phyloP scores from a whole-genome alignment of 1,140 invertebrate species.

The Sinella curviseta region DNA sequence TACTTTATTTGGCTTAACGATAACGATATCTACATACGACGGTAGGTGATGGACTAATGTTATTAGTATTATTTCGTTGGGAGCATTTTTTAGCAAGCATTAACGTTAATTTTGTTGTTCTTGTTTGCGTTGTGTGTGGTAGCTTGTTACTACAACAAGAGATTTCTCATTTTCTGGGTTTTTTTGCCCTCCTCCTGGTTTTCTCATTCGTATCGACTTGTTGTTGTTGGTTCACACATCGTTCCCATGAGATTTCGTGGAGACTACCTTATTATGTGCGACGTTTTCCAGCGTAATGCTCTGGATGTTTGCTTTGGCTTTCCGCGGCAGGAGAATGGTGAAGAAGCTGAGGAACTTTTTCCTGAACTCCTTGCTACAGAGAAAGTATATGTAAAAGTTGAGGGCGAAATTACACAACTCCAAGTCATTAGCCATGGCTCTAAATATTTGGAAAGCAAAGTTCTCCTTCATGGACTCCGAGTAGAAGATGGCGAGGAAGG shows the following conservation, averaged over 20 bases:
- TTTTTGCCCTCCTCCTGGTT: too few species aligned
- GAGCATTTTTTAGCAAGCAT: too few species aligned
- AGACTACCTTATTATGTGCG: not conserved
- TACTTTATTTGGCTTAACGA: too few species aligned
- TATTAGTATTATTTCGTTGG: too few species aligned
- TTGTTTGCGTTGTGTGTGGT: too few species aligned
- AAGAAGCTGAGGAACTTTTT: slow-evolving; percentile 52
- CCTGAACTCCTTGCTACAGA: slow-evolving; percentile 56
- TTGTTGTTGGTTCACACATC: not conserved
- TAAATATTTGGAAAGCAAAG: slow-evolving; percentile 54
- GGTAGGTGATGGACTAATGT: too few species aligned
- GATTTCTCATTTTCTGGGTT: too few species aligned
- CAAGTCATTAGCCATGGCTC: slow-evolving; percentile 54
- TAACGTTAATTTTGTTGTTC: too few species aligned
- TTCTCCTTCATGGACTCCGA: slow-evolving; percentile 49
- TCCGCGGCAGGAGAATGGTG: slow-evolving; percentile 34
- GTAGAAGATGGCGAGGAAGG: slow-evolving; percentile 54
- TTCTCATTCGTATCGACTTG: not conserved
- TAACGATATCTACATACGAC: too few species aligned
- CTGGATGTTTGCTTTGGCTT: slow-evolving; percentile 17
- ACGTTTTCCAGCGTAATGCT: slow-evolving; percentile 20
- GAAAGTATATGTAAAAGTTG: slow-evolving; percentile 56
- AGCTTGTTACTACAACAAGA: not conserved
- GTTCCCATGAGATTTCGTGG: not conserved
- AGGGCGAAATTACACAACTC: slow-evolving; percentile 56